These are phyloP conservation scores for Periphyllus acericola DNA, from an alignment of 2,888 invertebrate genomes.

Conservation along the genomic window DNA sequence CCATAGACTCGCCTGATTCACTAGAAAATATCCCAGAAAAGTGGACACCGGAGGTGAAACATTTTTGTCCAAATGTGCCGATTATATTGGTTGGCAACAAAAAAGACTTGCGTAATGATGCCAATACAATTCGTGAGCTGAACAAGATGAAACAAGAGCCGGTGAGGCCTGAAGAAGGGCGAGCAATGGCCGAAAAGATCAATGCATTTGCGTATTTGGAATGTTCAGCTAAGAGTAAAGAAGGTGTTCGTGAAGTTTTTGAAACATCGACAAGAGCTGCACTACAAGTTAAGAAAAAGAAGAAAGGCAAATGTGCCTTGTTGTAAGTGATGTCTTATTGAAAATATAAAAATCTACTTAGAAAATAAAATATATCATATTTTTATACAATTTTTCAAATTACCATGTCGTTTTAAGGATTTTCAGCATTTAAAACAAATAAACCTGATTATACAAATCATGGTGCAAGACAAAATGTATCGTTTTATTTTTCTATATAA, in stretches of 20 bases:
- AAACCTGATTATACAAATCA: slow-evolving; percentile 59
- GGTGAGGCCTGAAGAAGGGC: slow-evolving; percentile 95
- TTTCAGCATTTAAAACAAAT: slow-evolving; percentile 62
- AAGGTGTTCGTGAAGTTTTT: slow-evolving; percentile 98
- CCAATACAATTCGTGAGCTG: slow-evolving; percentile 91
- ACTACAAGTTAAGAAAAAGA: slow-evolving; percentile 95
- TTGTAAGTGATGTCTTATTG: slow-evolving; percentile 71
- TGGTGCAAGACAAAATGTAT: slow-evolving; percentile 60
- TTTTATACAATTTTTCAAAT: slow-evolving; percentile 61
- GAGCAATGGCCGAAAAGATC: slow-evolving; percentile 98
- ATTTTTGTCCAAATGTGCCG: slow-evolving; percentile 99
- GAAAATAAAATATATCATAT: slow-evolving; percentile 62
- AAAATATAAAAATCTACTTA: slow-evolving; percentile 61
- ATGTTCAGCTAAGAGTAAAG: slow-evolving; percentile 99
- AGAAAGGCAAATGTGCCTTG: slow-evolving; percentile 89
- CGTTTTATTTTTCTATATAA: slow-evolving; percentile 61
- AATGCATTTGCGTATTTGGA: slow-evolving; percentile 98
- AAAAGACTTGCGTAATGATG: slow-evolving; percentile 95
- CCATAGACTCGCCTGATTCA: slow-evolving; percentile 98
- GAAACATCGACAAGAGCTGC: slow-evolving; percentile 99
- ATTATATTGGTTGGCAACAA: slow-evolving; percentile 99
- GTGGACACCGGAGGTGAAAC: slow-evolving; percentile 99
- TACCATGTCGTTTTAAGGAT: slow-evolving; percentile 60
- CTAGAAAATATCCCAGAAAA: slow-evolving; percentile 99
- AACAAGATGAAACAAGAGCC: slow-evolving; percentile 99